These are phyloP conservation scores for Lepus americanus DNA, from an alignment of 2,113 vertebrate species.

Conservation along the genomic window DNA sequence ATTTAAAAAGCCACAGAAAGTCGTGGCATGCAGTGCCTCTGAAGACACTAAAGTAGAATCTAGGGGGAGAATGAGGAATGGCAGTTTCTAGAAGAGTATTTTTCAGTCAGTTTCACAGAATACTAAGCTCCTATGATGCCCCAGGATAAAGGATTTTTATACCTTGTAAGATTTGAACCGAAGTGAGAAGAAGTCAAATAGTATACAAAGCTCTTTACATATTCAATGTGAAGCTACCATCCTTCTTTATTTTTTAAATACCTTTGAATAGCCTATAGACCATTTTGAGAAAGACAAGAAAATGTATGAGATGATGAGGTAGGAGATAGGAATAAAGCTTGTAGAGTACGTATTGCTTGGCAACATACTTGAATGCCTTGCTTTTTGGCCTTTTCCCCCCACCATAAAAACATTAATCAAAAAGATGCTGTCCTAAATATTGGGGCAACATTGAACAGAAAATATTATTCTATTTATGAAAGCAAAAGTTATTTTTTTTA, in stretches of 20 bases:
- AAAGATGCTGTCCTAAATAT: conserved; percentile 23
- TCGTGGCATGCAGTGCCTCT: neutral
- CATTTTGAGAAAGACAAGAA: neutral
- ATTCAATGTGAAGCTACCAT: neutral
- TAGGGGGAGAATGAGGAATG: neutral
- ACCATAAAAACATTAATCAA: conserved; percentile 28
- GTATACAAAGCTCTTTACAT: neutral
- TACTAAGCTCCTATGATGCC: neutral
- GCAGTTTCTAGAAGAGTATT: neutral
- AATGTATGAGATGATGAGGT: neutral
- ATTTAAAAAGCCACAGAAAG: neutral
- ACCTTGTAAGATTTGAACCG: neutral
- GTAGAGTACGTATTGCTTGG: neutral
- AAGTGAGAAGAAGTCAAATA: neutral
- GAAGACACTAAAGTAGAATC: neutral
- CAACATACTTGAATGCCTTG: neutral
- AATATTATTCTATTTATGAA: conserved; percentile 40
- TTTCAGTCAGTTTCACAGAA: neutral
- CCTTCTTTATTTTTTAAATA: conserved; percentile 20
- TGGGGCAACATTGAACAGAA: neutral
- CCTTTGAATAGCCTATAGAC: neutral
- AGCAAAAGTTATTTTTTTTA: conserved; percentile 23
- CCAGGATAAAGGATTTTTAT: neutral
- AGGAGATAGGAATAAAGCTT: neutral
- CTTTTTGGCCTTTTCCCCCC: neutral